Evolutionary conservation across 2,113 vertebrate genomes (phyloP), one percentile per base, ranked within the genome.

Genomic region (Callionymus lyra): DNA sequence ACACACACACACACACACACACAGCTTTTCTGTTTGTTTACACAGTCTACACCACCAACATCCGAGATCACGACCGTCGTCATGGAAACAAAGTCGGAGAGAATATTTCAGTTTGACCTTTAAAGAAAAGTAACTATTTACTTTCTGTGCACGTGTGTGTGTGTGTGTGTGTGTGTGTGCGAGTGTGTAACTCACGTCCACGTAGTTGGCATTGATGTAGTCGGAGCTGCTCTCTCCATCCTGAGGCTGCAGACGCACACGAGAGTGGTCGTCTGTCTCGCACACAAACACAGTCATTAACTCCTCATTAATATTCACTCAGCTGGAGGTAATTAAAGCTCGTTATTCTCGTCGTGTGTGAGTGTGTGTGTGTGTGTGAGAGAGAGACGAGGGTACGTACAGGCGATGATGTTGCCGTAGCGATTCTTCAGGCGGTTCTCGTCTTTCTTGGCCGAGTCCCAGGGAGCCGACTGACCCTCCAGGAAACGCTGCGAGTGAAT

Each of bases 371-470:
- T 47, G 34, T 16, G 6, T 42, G 27, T 42, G 47, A 18, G 47
- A 32, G 47, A 40, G 37, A 2, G 8, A n/a, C n/a, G n/a, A n/a
- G n/a, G n/a, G n/a, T 60, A 88, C 93, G 54, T 84, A 97, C 94
- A 98, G 52, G 94, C 94, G 44, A 98, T 98, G 85, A 97, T 98
- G 85, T 98, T 98, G 53, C 93, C 93, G 0, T 98, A 98, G 84
- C 94, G 91, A 57, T 98, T 98, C 86, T 98, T 98, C 92, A 96
- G 93, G 68, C 94, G 88, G 85, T 98, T 98, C 82, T 98, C 94
- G 41, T 98, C 94, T 77, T 96, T 96, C 68, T 98, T 97, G 47
- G 93, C 93, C 0, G 91, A 95, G 50, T 97, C 92, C 94, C 94
- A 98, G 0, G 93, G 91, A 64, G 93, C 93, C 1, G 93, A 89